These are phyloP conservation scores for Grus americana DNA, from an alignment of 2,113 vertebrate genomes.

Conservation along the genomic window DNA sequence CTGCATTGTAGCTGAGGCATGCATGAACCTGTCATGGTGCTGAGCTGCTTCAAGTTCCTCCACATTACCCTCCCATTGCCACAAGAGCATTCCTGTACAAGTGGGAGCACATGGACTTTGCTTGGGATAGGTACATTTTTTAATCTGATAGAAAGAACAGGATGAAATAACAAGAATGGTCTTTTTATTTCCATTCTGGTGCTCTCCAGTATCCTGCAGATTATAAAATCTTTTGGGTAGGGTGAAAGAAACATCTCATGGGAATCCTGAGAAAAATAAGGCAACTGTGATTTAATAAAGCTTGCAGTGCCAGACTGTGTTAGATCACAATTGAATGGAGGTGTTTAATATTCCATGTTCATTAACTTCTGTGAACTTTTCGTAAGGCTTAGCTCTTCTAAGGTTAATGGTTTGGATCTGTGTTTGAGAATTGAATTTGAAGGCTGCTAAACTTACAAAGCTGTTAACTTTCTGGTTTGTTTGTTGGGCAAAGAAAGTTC, in stretches of 20 bases:
- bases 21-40: slow-evolving; percentile 17
- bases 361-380: slow-evolving; percentile 50
- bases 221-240: slow-evolving; percentile 23
- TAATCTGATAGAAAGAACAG: neutral
- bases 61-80: neutral
- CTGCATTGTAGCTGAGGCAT: neutral
- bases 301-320: slow-evolving; percentile 29
- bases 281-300: slow-evolving; percentile 45
- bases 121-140: neutral
- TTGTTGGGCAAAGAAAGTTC: neutral
- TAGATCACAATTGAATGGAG: slow-evolving; percentile 45
- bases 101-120: neutral
- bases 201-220: neutral
- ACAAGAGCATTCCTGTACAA: neutral
- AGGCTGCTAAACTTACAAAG: slow-evolving; percentile 15
- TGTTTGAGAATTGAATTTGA: neutral
- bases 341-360: slow-evolving; percentile 50
- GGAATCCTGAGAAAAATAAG: slow-evolving; percentile 43
- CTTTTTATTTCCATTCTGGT: neutral
- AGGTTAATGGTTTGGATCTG: slow-evolving; percentile 34
- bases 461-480: slow-evolving; percentile 3
- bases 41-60: slow-evolving; percentile 33
- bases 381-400: slow-evolving; percentile 12
- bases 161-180: neutral
- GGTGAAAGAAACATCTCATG: neutral